These are phyloP conservation scores for Danaus chrysippus DNA, from an alignment of 2,888 invertebrate genomes.

Conservation along the genomic window DNA sequence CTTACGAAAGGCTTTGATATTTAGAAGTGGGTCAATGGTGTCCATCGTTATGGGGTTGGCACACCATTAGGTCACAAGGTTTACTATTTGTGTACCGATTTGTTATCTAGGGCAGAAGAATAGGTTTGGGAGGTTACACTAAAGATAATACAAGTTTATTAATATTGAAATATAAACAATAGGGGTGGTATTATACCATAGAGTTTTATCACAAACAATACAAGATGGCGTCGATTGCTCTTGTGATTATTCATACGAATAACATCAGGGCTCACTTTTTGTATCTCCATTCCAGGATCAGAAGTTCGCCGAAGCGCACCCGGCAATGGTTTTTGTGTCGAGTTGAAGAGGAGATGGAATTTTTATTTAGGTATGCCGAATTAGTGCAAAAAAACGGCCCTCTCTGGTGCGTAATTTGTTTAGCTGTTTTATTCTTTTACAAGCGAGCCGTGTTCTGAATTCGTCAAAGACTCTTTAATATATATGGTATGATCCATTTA, in stretches of 20 bases:
- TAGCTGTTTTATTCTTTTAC: conserved; percentile 74
- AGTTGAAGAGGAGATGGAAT: conserved; percentile 70
- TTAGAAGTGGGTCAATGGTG: conserved; percentile 54
- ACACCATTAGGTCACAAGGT: conserved; percentile 56
- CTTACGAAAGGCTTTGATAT: conserved; percentile 43
- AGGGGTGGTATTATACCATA: not conserved
- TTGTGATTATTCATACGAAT: conserved; percentile 37
- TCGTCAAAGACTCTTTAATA: conserved; percentile 47
- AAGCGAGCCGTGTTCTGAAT: conserved; percentile 58
- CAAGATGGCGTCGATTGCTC: conserved; percentile 30
- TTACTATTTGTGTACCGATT: conserved; percentile 51
- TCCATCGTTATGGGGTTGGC: conserved; percentile 41
- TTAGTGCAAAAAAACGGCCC: conserved; percentile 76
- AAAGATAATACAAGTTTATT: not conserved
- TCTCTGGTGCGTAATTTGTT: conserved; percentile 71
- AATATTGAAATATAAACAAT: not conserved
- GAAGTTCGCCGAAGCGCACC: conserved; percentile 54
- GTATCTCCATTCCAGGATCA: conserved; percentile 42
- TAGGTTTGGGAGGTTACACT: conserved; percentile 14
- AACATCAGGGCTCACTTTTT: conserved; percentile 51
- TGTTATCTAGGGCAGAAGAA: conserved; percentile 26
- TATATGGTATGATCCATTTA: conserved; percentile 47
- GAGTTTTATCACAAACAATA: conserved; percentile 16
- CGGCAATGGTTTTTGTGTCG: conserved; percentile 55
- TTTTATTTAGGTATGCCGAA: conserved; percentile 79